Percentiles rank a stretch among this genome's conserved stretches.
phyloP scores from a whole-genome alignment of 2,797 vertebrate genomes.

The Anguilla obscura region DNA sequence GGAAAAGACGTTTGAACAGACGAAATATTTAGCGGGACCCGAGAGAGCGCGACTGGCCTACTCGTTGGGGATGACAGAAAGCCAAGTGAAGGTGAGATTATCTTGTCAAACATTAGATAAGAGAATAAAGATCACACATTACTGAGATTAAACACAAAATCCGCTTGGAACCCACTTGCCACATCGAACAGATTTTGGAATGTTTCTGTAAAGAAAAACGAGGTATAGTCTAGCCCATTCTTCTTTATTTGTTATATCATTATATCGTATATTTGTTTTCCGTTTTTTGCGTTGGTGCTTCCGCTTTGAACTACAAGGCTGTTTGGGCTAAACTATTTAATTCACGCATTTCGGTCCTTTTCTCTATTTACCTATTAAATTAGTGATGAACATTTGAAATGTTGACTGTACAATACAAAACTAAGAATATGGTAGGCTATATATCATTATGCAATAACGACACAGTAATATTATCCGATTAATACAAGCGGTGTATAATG shows the following conservation, averaged over 20 bases:
- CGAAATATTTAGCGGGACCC: constrained; percentile 94
- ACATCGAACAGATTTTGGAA: constrained; percentile 6
- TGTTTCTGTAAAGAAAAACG: constrained; percentile 4
- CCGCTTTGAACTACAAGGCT: neutral
- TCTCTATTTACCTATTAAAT: neutral
- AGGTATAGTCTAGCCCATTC: neutral
- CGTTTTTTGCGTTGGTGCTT: neutral
- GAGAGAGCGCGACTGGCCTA: constrained; percentile 92
- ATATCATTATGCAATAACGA: neutral
- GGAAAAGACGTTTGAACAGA: constrained; percentile 98
- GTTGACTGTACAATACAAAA: neutral
- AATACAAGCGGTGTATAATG: neutral
- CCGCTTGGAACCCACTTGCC: neutral
- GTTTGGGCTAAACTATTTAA: neutral
- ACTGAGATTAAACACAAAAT: constrained; percentile 23
- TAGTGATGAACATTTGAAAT: neutral
- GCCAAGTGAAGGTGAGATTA: constrained; percentile 91
- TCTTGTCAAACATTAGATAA: constrained; percentile 34
- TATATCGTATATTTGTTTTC: neutral
- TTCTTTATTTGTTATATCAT: neutral
- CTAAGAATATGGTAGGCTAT: neutral
- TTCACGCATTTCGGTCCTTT: neutral
- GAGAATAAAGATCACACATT: constrained; percentile 23
- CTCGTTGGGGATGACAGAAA: constrained; percentile 95
- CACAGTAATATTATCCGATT: neutral